These are phyloP conservation scores for Hippocampus zosterae DNA, from an alignment of 2,113 vertebrate species.

Conservation along the genomic window DNA sequence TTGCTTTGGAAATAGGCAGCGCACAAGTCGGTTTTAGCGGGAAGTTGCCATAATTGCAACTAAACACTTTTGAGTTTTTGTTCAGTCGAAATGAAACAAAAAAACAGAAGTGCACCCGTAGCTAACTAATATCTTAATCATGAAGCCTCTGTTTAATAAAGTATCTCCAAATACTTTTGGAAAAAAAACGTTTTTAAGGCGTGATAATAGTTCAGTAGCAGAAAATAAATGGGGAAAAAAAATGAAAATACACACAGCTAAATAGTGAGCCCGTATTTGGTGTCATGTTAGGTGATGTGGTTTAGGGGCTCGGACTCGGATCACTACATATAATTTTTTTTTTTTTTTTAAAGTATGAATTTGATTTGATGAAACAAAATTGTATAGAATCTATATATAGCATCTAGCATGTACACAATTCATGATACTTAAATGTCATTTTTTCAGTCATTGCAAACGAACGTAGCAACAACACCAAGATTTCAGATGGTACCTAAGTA, in stretches of 20 bases:
- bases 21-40: constrained; percentile 52
- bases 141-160: neutral
- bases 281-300: too few relatives aligned
- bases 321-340: too few relatives aligned
- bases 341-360: too few relatives aligned
- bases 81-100: neutral
- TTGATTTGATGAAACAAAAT: too few relatives aligned
- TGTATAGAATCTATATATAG: too few relatives aligned
- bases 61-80: neutral
- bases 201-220: neutral
- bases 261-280: too few relatives aligned
- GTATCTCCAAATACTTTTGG: neutral
- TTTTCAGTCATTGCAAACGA: neutral
- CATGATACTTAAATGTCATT: neutral
- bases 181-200: neutral
- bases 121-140: neutral
- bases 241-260: too few relatives aligned
- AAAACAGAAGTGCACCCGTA: neutral
- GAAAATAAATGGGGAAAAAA: too few relatives aligned
- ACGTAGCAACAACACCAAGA: neutral
- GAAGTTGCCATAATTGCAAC: neutral
- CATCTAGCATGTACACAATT: neutral
- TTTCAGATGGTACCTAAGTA: neutral
- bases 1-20: constrained; percentile 68
- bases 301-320: too few relatives aligned